phyloP scores from a whole-genome alignment of 2,797 vertebrate species.

The Siniperca scherzeri region DNA sequence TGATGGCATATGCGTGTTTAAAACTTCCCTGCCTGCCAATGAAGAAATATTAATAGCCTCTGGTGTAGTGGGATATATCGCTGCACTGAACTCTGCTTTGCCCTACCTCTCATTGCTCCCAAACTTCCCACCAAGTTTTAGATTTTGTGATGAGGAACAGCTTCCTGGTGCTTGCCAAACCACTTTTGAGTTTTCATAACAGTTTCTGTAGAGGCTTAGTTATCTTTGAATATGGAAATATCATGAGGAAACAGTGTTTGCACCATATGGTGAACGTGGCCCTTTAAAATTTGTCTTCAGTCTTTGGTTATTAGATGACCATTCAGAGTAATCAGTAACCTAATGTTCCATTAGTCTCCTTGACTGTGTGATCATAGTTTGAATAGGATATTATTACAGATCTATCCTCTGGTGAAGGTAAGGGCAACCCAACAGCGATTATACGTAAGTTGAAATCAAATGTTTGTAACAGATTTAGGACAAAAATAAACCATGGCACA shows the following conservation, averaged over 20 bases:
- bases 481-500: background rate
- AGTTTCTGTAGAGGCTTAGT: background rate
- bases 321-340: constrained; percentile 41
- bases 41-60: background rate
- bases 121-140: background rate
- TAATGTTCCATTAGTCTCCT: constrained; percentile 48
- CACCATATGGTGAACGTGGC: background rate
- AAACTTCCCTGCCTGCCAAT: background rate
- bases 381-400: constrained; percentile 32
- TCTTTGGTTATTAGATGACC: constrained; percentile 29
- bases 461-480: background rate
- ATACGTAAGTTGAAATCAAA: background rate
- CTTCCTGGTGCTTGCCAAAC: background rate
- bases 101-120: background rate
- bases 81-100: constrained; percentile 11
- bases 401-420: constrained; percentile 10
- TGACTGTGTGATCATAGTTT: constrained; percentile 35
- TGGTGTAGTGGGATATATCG: background rate
- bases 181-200: background rate
- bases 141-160: constrained; percentile 1
- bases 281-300: constrained; percentile 17
- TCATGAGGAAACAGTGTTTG: background rate
- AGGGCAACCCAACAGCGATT: constrained; percentile 1
- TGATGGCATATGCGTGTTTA: background rate
- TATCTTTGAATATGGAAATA: background rate